Percentiles rank a stretch among this genome's conserved stretches.
Conservation (phyloP, 2,888 invertebrate genomes). For the Lycia hirtaria region DNA sequence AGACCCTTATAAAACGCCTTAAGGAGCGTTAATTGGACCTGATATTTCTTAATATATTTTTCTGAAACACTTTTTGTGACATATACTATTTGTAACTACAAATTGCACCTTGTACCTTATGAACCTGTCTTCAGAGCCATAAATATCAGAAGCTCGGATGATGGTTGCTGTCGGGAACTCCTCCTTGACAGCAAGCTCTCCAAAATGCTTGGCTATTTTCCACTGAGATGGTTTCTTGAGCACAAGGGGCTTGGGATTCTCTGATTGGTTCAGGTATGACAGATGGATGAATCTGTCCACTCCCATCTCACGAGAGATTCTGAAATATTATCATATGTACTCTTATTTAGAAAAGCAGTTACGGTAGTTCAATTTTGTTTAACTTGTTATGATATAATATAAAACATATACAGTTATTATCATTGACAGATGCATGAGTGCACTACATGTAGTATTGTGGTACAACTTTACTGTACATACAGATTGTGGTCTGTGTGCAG, state of each 20-base stretch:
- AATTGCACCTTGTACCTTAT: constrained; percentile 86
- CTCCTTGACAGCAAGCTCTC: constrained; percentile 95
- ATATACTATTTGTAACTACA: no score
- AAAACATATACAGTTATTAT: not conserved
- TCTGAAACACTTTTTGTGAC: no score
- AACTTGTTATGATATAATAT: not conserved
- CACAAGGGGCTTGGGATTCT: constrained; percentile 88
- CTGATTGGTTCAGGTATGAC: constrained; percentile 93
- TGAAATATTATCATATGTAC: constrained; percentile 43
- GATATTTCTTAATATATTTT: no score
- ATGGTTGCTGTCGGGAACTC: constrained; percentile 98
- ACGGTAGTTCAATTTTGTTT: not conserved
- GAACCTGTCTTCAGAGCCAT: constrained; percentile 96
- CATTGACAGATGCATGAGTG: no score
- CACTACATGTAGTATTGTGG: no score
- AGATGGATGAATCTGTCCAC: constrained; percentile 97
- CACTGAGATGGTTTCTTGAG: constrained; percentile 89
- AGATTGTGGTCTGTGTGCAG: no score
- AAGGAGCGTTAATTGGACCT: no score
- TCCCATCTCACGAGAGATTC: constrained; percentile 89
- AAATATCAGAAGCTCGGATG: constrained; percentile 96
- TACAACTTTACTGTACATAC: no score
- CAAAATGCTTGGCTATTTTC: constrained; percentile 91
- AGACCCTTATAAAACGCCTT: no score
- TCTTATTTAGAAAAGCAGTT: not conserved